Percentiles rank a stretch among this genome's conserved stretches.
Conservation (phyloP, 2,797 vertebrate species). For the Lates japonicus region DNA sequence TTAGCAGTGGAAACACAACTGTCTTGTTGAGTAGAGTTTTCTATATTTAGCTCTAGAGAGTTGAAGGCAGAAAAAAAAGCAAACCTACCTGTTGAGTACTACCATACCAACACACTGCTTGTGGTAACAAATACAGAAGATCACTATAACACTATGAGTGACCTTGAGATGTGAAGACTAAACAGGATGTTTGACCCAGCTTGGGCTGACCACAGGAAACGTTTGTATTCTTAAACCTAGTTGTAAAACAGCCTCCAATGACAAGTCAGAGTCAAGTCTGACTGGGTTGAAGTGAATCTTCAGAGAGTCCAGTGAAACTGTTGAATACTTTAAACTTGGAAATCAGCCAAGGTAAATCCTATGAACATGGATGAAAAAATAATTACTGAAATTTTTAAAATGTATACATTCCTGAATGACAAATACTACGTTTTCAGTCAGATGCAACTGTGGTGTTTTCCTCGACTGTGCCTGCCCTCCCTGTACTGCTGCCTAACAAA, state of each 20-base stretch:
- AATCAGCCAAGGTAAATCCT: neutral
- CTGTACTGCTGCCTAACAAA: constrained; percentile 50
- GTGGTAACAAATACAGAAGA: constrained; percentile 46
- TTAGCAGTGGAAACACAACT: constrained; percentile 74
- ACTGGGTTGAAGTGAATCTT: neutral
- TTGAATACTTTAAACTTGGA: neutral
- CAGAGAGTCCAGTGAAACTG: neutral
- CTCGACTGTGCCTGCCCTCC: constrained; percentile 39
- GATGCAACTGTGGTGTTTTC: constrained; percentile 13
- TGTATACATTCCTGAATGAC: neutral
- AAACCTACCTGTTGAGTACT: constrained; percentile 70
- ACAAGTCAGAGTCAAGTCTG: constrained; percentile 23
- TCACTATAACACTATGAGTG: constrained; percentile 75
- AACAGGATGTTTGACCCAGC: constrained; percentile 84
- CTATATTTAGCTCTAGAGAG: constrained; percentile 69
- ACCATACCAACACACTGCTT: constrained; percentile 2
- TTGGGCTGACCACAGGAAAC: constrained; percentile 42
- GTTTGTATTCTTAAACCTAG: constrained; percentile 49
- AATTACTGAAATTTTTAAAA: neutral
- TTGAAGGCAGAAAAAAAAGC: constrained; percentile 38
- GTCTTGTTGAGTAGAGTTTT: constrained; percentile 69
- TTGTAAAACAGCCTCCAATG: constrained; percentile 41
- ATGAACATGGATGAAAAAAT: neutral
- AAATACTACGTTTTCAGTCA: neutral
- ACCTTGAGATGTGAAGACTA: constrained; percentile 88